Evolutionary conservation across 2,797 vertebrate species (phyloP).

Genomic region (Chloroceryle inda): DNA sequence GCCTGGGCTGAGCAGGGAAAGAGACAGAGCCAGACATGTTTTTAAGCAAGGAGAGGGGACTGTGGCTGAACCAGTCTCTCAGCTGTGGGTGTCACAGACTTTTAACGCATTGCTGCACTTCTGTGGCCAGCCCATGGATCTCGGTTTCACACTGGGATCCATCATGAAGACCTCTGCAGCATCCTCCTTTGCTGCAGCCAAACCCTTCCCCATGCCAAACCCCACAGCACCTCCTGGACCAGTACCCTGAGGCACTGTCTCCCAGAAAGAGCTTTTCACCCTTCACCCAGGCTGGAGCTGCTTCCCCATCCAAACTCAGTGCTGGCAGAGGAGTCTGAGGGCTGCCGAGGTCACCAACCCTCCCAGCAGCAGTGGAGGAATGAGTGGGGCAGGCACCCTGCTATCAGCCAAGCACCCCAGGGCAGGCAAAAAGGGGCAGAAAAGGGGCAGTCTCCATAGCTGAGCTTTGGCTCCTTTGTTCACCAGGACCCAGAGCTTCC

Average conservation of each 20-base stretch:
- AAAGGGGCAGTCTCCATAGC: background rate
- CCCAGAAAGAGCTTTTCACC: background rate
- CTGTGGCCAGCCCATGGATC: too few species aligned
- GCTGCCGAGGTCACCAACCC: background rate
- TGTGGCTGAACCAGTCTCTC: background rate
- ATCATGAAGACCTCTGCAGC: background rate
- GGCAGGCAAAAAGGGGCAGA: background rate
- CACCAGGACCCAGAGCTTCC: background rate
- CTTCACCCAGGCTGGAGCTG: background rate
- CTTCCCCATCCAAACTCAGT: background rate
- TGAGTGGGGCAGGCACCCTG: background rate
- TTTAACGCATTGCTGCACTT: background rate
- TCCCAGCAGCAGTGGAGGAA: background rate
- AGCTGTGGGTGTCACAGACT: accelerated
- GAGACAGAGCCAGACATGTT: background rate
- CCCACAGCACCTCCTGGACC: background rate
- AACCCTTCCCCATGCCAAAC: background rate
- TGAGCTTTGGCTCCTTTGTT: background rate
- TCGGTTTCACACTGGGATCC: background rate
- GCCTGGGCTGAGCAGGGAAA: background rate
- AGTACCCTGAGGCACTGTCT: background rate
- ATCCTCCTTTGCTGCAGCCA: background rate
- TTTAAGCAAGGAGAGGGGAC: background rate
- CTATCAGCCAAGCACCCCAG: background rate
- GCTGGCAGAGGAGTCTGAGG: background rate